Base-by-base conservation (phyloP, 2,888 invertebrate species). In the Spodoptera picta region DNA sequence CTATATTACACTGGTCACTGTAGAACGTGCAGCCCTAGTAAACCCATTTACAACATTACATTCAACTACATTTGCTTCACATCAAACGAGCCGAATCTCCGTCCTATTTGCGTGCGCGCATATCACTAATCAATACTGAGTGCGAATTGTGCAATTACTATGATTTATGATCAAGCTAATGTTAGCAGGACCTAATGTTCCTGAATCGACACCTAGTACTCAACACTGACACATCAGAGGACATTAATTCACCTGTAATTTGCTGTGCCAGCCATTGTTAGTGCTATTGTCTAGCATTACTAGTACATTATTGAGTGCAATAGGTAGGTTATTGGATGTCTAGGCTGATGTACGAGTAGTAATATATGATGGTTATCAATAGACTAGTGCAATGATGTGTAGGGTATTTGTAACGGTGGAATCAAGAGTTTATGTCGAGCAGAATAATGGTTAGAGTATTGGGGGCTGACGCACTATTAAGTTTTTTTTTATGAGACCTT, bases 91-190 rank as follows among this genome's bases (percentile, higher is more conserved):
- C 11, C n/a, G 36, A 53, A 53, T 56, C 19, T 5, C 57, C 36
- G 27, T n/a, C 3, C 44, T 64, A 58, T 54, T 65, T 70, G 68
- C 70, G 58, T 58, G 44, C 23, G 50, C 68, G 61, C 61, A 69
- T 44, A 46, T 60, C 52, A 51, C 52, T 69, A 60, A 47, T 52
- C 70, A 59, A 65, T 46, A 55, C 48, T 49, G 48, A 65, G 55
- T 65, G 70, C 65, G 53, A 50, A 69, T 64, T 53, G 64, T 64
- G 53, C 64, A 57, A 54, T 70, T 42, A 53, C 23, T 44, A 64
- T 65, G 70, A 65, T 65, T 58, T 71, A 71, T 49, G 5, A 43
- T 43, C 31, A 14, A 56, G 55, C 55, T 60, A 60, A 54, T 69
- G 54, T 52, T 11, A 41, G 36, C 36, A 12, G 12, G 54, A 9